Percentiles rank a stretch among this genome's conserved stretches.
Conservation (phyloP, 2,888 invertebrate genomes). For the Nyleta sp. region DNA sequence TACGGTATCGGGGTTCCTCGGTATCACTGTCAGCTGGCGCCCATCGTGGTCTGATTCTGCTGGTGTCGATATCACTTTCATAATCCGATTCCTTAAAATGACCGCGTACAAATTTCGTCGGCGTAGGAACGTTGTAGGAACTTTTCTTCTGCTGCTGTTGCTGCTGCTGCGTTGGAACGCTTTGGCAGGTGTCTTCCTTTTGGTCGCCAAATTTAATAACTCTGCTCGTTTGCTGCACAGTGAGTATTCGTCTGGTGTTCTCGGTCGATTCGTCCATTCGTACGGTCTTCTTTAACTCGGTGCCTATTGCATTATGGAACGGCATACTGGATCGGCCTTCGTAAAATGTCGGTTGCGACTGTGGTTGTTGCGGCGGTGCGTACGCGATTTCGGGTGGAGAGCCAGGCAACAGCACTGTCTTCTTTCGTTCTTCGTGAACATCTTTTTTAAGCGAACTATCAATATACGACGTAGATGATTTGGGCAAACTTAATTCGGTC, state of each 20-base stretch:
- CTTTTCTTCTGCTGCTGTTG: conserved; percentile 61
- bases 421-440: conserved; percentile 68
- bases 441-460: conserved; percentile 70
- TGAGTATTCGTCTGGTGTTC: conserved; percentile 86
- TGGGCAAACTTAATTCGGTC: conserved; percentile 77
- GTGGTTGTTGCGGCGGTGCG: conserved; percentile 83
- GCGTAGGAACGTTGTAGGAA: conserved; percentile 83
- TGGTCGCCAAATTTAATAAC: conserved; percentile 87
- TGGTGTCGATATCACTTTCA: conserved; percentile 87
- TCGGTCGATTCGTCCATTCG: conserved; percentile 88
- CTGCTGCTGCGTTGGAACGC: conserved; percentile 58
- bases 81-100: conserved; percentile 88
- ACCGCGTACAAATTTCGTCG: conserved; percentile 87
- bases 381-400: conserved; percentile 85
- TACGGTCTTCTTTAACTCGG: conserved; percentile 88
- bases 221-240: conserved; percentile 87
- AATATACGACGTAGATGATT: conserved; percentile 82
- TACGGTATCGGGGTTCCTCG: conserved; percentile 85
- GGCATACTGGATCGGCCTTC: conserved; percentile 84
- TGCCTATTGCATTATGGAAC: conserved; percentile 86
- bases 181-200: conserved; percentile 37
- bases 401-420: conserved; percentile 84
- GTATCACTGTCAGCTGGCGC: conserved; percentile 85
- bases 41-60: conserved; percentile 86
- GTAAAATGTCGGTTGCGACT: conserved; percentile 83